Conservation (phyloP, 1,140 invertebrate species). For the Oedothorax gibbosus region DNA sequence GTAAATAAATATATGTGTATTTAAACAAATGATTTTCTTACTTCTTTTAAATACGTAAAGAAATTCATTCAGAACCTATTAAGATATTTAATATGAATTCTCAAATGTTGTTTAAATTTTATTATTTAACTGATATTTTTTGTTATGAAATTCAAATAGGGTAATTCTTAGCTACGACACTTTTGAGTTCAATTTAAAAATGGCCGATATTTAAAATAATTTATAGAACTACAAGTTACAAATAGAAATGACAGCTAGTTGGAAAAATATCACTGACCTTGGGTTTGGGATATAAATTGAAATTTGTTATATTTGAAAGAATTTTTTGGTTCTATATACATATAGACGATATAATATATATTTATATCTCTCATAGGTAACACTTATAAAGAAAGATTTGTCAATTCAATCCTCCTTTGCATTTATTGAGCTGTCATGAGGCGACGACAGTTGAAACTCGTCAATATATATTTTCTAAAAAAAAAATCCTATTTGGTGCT, state of each 20-base stretch:
- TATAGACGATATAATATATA: conserved; percentile 37
- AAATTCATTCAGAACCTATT: no score
- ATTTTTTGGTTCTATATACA: conserved; percentile 42
- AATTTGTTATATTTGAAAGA: background rate
- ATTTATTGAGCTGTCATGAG: background rate
- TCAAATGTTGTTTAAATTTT: no score
- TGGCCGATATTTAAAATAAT: no score
- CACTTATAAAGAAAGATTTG: conserved; percentile 38
- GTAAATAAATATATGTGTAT: no score
- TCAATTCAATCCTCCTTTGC: conserved; percentile 22
- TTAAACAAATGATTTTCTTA: no score
- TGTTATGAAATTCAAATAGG: background rate
- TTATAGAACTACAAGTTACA: no score
- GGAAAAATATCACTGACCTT: no score
- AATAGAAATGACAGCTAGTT: no score
- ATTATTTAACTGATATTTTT: background rate
- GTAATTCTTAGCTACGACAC: background rate
- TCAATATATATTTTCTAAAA: conserved; percentile 50
- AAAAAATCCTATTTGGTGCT: conserved; percentile 57
- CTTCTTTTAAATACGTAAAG: no score
- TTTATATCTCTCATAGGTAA: conserved; percentile 34
- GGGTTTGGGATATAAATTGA: background rate
- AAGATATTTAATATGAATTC: no score
- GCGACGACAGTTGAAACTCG: conserved; percentile 46
- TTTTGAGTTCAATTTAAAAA: no score